Percentiles rank a stretch among this genome's conserved stretches.
Conservation (phyloP, 2,797 vertebrate species). For the Otolemur crassicaudatus region DNA sequence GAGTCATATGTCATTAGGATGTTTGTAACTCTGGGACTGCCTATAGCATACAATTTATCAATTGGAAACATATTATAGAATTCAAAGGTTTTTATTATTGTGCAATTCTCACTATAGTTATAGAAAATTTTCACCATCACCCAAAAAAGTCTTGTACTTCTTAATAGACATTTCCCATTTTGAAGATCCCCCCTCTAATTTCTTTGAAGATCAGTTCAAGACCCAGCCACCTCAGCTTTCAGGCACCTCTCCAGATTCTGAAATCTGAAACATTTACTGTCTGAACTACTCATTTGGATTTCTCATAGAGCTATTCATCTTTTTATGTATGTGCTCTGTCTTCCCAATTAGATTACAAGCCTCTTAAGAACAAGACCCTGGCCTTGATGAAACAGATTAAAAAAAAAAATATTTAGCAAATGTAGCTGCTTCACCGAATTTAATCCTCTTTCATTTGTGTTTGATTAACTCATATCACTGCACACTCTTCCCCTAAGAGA, state of each 20-base stretch:
- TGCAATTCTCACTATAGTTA: not conserved
- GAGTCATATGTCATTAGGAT: too few relatives aligned
- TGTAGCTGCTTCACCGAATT: slow-evolving; percentile 50
- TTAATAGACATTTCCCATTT: not conserved
- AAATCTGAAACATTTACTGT: slow-evolving; percentile 62
- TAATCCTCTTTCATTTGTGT: slow-evolving; percentile 73
- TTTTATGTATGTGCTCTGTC: slow-evolving; percentile 55
- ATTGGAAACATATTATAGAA: not conserved
- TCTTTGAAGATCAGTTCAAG: slow-evolving; percentile 48
- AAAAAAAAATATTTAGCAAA: slow-evolving; percentile 74
- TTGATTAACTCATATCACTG: slow-evolving; percentile 72
- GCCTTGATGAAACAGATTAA: slow-evolving; percentile 66
- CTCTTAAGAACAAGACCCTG: slow-evolving; percentile 66
- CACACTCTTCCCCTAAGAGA: slow-evolving; percentile 52
- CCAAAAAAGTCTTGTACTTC: not conserved
- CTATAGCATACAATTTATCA: not conserved
- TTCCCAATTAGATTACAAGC: slow-evolving; percentile 71
- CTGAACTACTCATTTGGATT: slow-evolving; percentile 32
- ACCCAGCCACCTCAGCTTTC: not conserved
- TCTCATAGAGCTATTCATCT: not conserved
- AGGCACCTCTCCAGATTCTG: slow-evolving; percentile 8
- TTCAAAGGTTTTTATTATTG: not conserved
- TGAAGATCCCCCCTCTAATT: not conserved
- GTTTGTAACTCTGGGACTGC: too few relatives aligned
- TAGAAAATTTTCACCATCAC: slow-evolving; percentile 25